Base-by-base conservation (phyloP, 2,113 vertebrate species). In the Rhinolophus sinicus region DNA sequence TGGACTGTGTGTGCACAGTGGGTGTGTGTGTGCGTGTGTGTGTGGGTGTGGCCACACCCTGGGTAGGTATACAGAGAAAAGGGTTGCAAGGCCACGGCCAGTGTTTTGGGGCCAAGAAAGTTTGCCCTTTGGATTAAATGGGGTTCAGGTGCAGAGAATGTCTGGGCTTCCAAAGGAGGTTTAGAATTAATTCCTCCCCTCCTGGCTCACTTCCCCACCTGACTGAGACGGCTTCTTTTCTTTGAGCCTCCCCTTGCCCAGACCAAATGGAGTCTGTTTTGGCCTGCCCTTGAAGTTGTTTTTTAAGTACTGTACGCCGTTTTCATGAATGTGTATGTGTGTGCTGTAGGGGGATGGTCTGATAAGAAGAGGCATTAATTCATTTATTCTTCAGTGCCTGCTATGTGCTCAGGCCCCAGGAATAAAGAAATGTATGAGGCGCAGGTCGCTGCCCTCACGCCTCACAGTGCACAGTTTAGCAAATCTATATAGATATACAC, bases 91-190 rank as follows among this genome's bases (percentile, higher is more conserved):
- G 70, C 56, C n/a, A 26, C 65, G 84, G 78, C 82, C 83, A 22
- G 26, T 76, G 38, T 93, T 96, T 96, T 24, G 95, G 89, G 94
- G 77, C 94, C 88, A 96, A 93, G 73, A 97, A 96, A 97, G 77
- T 97, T 96, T 97, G 96, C 78, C 52, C 88, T 98, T 97, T 96
- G 82, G 84, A 97, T 90, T 96, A 21, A 96, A 83, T 15, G 21
- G 80, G 30, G 83, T 88, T 56, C 95, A 69, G 69, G 67, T 96
- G 40, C 78, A 90, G 72, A 77, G 28, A 96, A 88, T 3, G 2
- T 78, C 81, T 91, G 69, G 73, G 28, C 28, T 96, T 90, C 65
- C 60, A 92, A 75, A 95, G 35, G 28, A 62, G 28, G n/a, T 70
- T 93, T 83, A 60, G 33, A 94, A 70, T 82, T 54, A 94, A 70